Evolutionary conservation across 2,888 invertebrate genomes (phyloP).

Genomic region (Lycophotia porphyrea): DNA sequence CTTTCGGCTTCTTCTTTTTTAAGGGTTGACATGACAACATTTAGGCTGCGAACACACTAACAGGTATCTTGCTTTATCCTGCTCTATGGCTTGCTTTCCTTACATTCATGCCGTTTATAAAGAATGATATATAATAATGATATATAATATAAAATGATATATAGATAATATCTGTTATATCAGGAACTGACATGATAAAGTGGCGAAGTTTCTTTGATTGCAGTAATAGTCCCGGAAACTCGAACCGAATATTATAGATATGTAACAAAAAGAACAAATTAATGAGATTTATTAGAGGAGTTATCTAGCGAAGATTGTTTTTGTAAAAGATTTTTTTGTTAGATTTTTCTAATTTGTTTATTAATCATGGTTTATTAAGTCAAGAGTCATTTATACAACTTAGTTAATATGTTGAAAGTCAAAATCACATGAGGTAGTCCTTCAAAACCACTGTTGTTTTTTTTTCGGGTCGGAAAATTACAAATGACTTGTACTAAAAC

Average conservation of each 20-base stretch:
- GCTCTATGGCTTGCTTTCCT: not conserved
- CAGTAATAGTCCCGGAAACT: constrained; percentile 51
- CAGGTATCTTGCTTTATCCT: not conserved
- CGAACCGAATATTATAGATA: constrained; percentile 44
- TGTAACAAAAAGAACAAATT: constrained; percentile 43
- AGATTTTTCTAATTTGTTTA: not conserved
- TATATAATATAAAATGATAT: no score
- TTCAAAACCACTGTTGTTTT: no score
- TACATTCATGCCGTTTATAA: constrained; percentile 25
- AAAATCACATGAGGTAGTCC: not conserved
- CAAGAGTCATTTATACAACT: not conserved
- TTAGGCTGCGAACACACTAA: not conserved
- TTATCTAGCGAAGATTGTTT: constrained; percentile 20
- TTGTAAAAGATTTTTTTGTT: constrained; percentile 19
- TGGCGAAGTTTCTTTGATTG: constrained; percentile 57
- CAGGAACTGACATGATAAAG: constrained; percentile 45
- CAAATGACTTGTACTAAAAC: no score
- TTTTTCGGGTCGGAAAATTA: no score
- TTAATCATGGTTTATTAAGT: not conserved
- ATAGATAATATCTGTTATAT: constrained; percentile 47
- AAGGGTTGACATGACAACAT: not conserved
- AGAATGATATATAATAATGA: no score
- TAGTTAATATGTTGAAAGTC: no score
- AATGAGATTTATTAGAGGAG: constrained; percentile 33
- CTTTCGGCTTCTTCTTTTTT: no score